Evolutionary conservation across 2,888 invertebrate genomes (phyloP), one percentile per base, ranked within the genome.

Genomic region (Steinernema carpocapsae): DNA sequence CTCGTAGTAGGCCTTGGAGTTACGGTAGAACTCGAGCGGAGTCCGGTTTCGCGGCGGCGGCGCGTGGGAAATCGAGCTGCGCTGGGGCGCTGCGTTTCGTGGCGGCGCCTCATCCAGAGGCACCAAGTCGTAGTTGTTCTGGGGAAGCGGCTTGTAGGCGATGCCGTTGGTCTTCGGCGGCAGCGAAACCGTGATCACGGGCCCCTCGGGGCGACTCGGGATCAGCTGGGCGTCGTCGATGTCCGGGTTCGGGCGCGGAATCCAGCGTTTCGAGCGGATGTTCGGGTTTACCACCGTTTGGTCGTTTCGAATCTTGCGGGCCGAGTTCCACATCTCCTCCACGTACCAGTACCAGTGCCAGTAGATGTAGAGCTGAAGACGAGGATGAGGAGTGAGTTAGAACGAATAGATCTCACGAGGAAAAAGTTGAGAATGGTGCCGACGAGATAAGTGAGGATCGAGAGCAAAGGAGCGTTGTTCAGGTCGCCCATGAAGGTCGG

Each of bases 341-440:
- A 84, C 82, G 76, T 82, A 78, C 84, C 84, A 84, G 73, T 84
- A 84, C 84, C 84, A 86, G 76, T 86, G 85, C 82, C 82, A 86
- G 73, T 81, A 83, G 72, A 86, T 79, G 80, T 82, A 83, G 22
- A 86, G 72, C 83, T 85, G 74, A 51, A 84, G 52, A 24, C 6
- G 19, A 19, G 43, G 24, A 24, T 70, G 22, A 70, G 19, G 7
- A 70, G 70, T 17, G 42, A n/a, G 17, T n/a, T n/a, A 37, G 37
- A 37, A 37, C 42, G 22, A 26, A 3, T 3, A 19, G 14, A 29
- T 4, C 79, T 74, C 46, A 85, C 85, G 74, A 84, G 77, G 74
- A 85, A 83, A 70, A 86, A 85, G 74, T 86, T 85, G 74, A 85
- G 79, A 7, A 79, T 51, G 1, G 83, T 83, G 19, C 85, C 85